Base-by-base conservation (phyloP, 2,797 vertebrate genomes). In the Spheniscus humboldti region DNA sequence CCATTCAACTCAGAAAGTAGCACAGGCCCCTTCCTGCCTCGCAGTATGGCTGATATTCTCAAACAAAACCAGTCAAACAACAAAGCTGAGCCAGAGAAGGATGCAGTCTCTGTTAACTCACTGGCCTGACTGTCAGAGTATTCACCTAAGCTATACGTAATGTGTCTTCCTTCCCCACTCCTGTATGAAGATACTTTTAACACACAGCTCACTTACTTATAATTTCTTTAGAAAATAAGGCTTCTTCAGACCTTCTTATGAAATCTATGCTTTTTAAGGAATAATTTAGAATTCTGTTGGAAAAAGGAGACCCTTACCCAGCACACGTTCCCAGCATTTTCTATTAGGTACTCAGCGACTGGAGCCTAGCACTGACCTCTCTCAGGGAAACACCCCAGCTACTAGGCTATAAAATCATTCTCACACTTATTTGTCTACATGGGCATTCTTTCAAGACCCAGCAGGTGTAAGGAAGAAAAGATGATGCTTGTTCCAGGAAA, bases 71-170 rank as follows among this genome's bases (percentile, higher is more conserved):
- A 52, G 17, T 19, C n/a, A 86, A 59, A 59, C 28, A 57, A 50
- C 20, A 82, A 62, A 91, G 72, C 35, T 10, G 19, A 89, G 18
- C 8, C 63, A 91, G 16, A 81, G 25, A 63, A 81, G 13, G 10
- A 27, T 55, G 30, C 18, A 45, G 5, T 18, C 23, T 74, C 57
- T 72, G 25, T 47, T 50, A 92, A 18, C 3, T 59, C 62, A 27
- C 24, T 33, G 43, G 19, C 83, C 56, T 87, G 48, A 35, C 33
- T 80, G 28, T 4, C 47, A 57, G 31, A 53, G 35, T 37, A 60
- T 12, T 37, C 69, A 89, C 25, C 10, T 31, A 25, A 50, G 1
- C 7, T 5, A 12, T 1, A 56, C 0, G 0, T 50, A 52, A 67
- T 33, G 60, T n/a, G 12, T 47, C 56, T 30, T 86, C 59, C 31